Evolutionary conservation across 2,113 vertebrate species (phyloP).

Genomic region (Eretmochelys imbricata): DNA sequence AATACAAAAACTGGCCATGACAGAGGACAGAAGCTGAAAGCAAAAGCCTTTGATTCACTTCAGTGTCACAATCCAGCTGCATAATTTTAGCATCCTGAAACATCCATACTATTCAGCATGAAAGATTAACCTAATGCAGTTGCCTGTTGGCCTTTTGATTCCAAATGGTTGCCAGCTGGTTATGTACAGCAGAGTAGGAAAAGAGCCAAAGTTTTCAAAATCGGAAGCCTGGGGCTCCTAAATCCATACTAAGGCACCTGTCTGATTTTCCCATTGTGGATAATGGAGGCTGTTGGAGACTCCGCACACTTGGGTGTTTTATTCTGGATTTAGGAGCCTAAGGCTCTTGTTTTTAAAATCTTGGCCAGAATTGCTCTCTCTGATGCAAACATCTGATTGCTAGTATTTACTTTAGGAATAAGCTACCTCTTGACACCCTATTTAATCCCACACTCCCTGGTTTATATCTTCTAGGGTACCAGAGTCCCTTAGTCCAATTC

Average conservation of each 20-base stretch:
- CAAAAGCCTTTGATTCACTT: constrained; percentile 46
- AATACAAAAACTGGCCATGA: constrained; percentile 14
- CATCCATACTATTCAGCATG: neutral
- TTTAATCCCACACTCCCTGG: neutral
- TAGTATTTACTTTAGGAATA: neutral
- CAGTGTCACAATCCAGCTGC: constrained; percentile 31
- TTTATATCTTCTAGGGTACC: neutral
- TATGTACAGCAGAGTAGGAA: neutral
- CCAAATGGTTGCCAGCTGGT: neutral
- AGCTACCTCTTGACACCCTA: neutral
- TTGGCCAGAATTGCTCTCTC: neutral
- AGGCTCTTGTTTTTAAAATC: neutral
- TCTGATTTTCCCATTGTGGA: neutral
- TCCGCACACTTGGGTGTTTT: neutral
- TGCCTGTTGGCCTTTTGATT: neutral
- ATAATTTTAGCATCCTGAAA: constrained; percentile 56
- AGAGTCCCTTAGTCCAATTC: neutral
- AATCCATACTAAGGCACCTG: neutral
- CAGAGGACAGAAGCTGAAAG: constrained; percentile 1
- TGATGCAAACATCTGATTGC: neutral
- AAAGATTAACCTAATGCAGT: neutral
- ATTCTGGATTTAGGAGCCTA: neutral
- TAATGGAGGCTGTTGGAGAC: neutral
- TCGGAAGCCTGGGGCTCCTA: neutral
- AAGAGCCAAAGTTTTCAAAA: neutral